Evolutionary conservation across 2,113 vertebrate species (phyloP).

Genomic region (Cyrtonyx montezumae): DNA sequence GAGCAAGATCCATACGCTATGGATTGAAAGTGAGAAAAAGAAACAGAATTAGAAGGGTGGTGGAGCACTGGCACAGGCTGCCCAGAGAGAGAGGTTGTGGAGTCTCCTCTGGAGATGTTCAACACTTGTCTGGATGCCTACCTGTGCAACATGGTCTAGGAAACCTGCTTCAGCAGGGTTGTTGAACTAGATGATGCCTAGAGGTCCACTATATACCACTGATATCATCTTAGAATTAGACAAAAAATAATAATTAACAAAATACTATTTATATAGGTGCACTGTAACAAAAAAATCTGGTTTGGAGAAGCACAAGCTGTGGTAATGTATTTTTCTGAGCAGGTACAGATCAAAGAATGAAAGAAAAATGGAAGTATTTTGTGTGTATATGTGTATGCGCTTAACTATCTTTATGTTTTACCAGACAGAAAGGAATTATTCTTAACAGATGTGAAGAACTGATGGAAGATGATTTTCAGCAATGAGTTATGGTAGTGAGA

Average conservation of each 20-base stretch:
- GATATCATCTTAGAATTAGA: neutral
- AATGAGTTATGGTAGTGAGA: neutral
- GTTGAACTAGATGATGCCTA: too few relatives aligned
- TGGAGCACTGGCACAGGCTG: too few relatives aligned
- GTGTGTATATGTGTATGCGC: neutral
- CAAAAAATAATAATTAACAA: conserved; percentile 12
- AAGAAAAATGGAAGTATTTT: neutral
- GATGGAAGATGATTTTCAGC: neutral
- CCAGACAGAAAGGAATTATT: neutral
- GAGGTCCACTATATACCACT: neutral
- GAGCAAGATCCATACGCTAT: neutral
- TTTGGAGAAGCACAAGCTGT: neutral
- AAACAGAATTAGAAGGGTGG: too few relatives aligned
- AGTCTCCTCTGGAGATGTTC: too few relatives aligned
- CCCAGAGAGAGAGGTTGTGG: too few relatives aligned
- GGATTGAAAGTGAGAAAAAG: neutral
- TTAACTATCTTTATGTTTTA: neutral
- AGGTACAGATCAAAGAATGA: neutral
- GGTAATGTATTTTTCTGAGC: neutral
- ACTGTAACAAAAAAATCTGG: neutral
- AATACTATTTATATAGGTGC: neutral
- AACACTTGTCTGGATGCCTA: too few relatives aligned
- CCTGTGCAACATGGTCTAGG: too few relatives aligned
- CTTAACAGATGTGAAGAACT: neutral
- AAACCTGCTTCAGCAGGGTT: too few relatives aligned